phyloP scores from a whole-genome alignment of 2,888 invertebrate genomes.

The Tanypteryx hageni region DNA sequence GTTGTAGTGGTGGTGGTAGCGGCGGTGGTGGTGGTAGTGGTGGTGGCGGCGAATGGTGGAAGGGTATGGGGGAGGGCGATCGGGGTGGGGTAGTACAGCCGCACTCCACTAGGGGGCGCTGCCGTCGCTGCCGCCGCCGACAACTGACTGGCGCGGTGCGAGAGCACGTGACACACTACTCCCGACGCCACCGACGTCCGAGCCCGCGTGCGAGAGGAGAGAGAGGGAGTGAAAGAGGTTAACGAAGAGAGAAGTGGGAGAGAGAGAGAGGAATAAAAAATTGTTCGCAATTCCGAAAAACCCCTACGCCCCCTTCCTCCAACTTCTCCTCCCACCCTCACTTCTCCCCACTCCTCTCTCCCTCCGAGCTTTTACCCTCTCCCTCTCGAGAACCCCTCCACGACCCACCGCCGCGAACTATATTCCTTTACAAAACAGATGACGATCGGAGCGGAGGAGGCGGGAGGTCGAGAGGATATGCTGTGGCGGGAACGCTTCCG shows the following conservation, averaged over 20 bases:
- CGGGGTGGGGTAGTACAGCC: slow-evolving; percentile 54
- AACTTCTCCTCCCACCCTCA: background rate
- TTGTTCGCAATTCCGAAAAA: slow-evolving; percentile 10
- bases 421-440: slow-evolving; percentile 26
- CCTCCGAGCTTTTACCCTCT: background rate
- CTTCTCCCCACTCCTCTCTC: background rate
- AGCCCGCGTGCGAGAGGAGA: slow-evolving; percentile 33
- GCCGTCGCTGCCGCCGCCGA: slow-evolving; percentile 54
- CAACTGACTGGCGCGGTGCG: slow-evolving; percentile 60
- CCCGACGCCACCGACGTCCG: slow-evolving; percentile 31
- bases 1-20: slow-evolving; percentile 52
- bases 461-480: background rate
- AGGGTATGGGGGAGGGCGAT: background rate
- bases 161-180: slow-evolving; percentile 56
- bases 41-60: background rate
- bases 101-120: slow-evolving; percentile 53
- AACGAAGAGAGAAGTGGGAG: background rate
- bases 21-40: slow-evolving; percentile 26
- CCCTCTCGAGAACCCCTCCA: background rate
- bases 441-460: slow-evolving; percentile 4
- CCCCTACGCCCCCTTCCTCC: background rate
- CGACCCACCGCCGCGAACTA: background rate
- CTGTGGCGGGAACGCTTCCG: background rate
- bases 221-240: background rate
- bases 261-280: background rate